These are phyloP conservation scores for Microctenopoma lineatum DNA, from an alignment of 2,797 vertebrate genomes.

Conservation along the genomic window DNA sequence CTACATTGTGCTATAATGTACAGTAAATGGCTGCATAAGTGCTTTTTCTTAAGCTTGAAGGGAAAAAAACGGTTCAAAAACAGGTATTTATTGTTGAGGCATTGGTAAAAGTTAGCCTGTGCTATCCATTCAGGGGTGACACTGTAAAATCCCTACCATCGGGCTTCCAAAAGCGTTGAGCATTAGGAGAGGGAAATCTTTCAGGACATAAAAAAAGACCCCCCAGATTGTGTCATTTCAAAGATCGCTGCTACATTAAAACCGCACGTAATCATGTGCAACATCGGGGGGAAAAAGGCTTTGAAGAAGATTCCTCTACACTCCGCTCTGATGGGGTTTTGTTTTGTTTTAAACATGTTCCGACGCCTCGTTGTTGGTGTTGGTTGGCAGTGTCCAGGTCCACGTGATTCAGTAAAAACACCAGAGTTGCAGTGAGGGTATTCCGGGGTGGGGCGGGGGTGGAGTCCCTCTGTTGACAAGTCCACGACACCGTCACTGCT, in stretches of 20 bases:
- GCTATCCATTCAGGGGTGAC: slow-evolving; percentile 72
- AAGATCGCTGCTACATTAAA: slow-evolving; percentile 86
- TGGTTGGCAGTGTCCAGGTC: slow-evolving; percentile 86
- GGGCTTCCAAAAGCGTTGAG: slow-evolving; percentile 53
- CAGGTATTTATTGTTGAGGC: slow-evolving; percentile 71
- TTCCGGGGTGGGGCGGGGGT: slow-evolving; percentile 40
- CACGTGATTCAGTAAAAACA: slow-evolving; percentile 83
- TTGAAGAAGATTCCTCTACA: slow-evolving; percentile 76
- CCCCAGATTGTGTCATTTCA: slow-evolving; percentile 65
- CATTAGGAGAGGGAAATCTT: slow-evolving; percentile 57
- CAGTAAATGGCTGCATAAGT: slow-evolving; percentile 82
- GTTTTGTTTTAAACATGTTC: slow-evolving; percentile 64
- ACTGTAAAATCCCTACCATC: slow-evolving; percentile 57
- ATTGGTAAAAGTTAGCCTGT: slow-evolving; percentile 76
- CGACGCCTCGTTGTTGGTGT: slow-evolving; percentile 72
- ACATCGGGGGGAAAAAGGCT: slow-evolving; percentile 70
- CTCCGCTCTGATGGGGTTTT: slow-evolving; percentile 54
- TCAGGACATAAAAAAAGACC: slow-evolving; percentile 69
- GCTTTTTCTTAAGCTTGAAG: slow-evolving; percentile 73
- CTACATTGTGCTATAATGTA: slow-evolving; percentile 80
- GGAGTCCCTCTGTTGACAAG: slow-evolving; percentile 65
- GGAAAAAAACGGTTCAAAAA: slow-evolving; percentile 41
- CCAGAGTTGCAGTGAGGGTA: slow-evolving; percentile 78
- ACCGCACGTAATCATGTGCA: slow-evolving; percentile 78
- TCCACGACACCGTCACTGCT: slow-evolving; percentile 42